Conservation (phyloP, 1,140 invertebrate genomes). For the Physella acuta region DNA sequence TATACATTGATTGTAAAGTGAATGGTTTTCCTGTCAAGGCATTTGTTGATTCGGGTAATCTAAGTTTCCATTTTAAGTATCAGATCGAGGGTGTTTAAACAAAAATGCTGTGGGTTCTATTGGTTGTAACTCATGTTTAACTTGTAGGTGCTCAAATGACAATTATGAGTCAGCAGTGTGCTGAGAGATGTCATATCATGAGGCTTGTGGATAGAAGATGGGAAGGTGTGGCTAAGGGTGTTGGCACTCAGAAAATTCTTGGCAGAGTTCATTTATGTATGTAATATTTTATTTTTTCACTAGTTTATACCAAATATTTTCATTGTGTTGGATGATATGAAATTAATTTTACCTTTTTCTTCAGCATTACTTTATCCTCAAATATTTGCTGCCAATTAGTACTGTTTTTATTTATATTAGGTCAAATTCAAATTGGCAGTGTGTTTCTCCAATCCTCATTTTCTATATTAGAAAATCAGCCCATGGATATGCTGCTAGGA, state of each 20-base stretch:
- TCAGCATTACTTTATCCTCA: too few relatives aligned
- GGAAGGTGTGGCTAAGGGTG: constrained; percentile 90
- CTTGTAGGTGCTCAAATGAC: constrained; percentile 62
- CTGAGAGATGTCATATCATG: constrained; percentile 90
- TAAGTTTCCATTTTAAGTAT: too few relatives aligned
- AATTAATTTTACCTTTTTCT: too few relatives aligned
- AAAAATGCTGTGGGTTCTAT: too few relatives aligned
- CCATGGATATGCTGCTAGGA: constrained; percentile 97
- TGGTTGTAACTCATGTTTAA: too few relatives aligned
- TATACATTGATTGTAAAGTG: constrained; percentile 78
- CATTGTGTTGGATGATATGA: too few relatives aligned
- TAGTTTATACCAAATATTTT: too few relatives aligned
- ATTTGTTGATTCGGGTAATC: constrained; percentile 96
- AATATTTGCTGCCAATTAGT: neutral
- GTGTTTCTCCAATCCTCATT: constrained; percentile 95
- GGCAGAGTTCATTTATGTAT: constrained; percentile 91
- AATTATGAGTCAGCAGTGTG: constrained; percentile 63
- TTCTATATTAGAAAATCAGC: constrained; percentile 94
- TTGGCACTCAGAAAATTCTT: constrained; percentile 90
- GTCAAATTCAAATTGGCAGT: constrained; percentile 90
- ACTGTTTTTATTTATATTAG: constrained; percentile 36
- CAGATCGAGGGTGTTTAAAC: too few relatives aligned
- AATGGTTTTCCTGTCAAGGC: constrained; percentile 95
- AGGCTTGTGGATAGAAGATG: constrained; percentile 90
- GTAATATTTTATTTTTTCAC: constrained; percentile 24